Evolutionary conservation across 2,113 vertebrate genomes (phyloP), one percentile per base, ranked within the genome.

Genomic region (Harpagus bidentatus): DNA sequence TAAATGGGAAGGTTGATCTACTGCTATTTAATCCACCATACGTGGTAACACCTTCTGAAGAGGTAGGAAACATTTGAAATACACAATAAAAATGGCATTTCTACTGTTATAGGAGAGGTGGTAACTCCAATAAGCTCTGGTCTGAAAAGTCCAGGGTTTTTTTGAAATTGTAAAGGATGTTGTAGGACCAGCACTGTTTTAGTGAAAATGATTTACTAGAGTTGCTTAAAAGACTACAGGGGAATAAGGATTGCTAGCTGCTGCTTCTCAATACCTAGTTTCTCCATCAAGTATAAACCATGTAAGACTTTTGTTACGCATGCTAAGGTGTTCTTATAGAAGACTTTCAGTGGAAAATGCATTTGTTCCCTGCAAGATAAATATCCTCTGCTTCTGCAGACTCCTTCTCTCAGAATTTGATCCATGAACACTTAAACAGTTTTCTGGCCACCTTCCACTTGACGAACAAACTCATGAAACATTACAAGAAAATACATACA

Each of bases 11-110:
- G 63, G 99, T 99, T 90, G 99, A 99, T 55, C 97, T 99, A 23
- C 98, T 99, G 67, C 93, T 99, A 16, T 99, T 99, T 96, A 99
- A 99, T 91, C 99, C 99, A 26, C 99, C 99, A 0, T 99, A 99
- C 6, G 99, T 99, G 36, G 99, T 99, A 91, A 99, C 99, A 10
- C 98, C 99, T 16, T 98, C 99, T 82, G 98, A 98, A 90, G 99
- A 99, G 99, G 99, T 99, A 97, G 56, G 97, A 85, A 72, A 28
- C 53, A 31, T 13, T n/a, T 45, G 5, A 82, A 74, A 85, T 77
- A 2, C 15, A 15, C 23, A 47, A 18, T 74, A 48, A 80, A 87
- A 85, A 56, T 18, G 14, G 7, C n/a, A 8, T 38, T 94, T 73
- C 25, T 88, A 1, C 19, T 82, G 62, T 48, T 63, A 73, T 6